Evolutionary conservation across 2,113 vertebrate genomes (phyloP).

Genomic region (Silurus asotus): DNA sequence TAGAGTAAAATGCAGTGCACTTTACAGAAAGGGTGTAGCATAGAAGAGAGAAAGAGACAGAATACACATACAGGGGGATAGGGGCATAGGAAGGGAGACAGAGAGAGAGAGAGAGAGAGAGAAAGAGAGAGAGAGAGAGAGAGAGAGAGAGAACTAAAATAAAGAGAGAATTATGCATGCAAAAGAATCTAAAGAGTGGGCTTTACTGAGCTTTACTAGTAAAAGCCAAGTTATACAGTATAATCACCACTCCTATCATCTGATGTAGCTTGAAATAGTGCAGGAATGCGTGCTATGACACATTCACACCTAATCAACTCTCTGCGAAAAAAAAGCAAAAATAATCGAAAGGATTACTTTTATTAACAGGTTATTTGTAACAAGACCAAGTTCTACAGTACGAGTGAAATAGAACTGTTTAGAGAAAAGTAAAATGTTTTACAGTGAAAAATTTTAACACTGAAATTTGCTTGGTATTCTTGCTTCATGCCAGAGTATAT

Average conservation of each 20-base stretch:
- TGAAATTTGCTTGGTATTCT: not conserved
- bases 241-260: not conserved
- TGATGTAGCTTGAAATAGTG: not conserved
- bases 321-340: not conserved
- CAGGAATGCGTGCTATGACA: slow-evolving; percentile 23
- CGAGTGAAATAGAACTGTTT: not conserved
- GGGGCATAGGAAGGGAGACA: not conserved
- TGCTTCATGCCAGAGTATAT: not conserved
- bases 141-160: slow-evolving; percentile 6
- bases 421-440: not conserved
- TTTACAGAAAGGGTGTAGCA: slow-evolving; percentile 43
- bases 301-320: not conserved
- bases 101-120: not conserved
- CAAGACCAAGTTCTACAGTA: not conserved
- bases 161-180: slow-evolving; percentile 6
- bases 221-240: not conserved
- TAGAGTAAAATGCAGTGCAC: slow-evolving; percentile 43
- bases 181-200: slow-evolving; percentile 9
- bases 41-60: slow-evolving; percentile 1
- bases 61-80: not conserved
- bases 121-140: not conserved
- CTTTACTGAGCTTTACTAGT: slow-evolving; percentile 5
- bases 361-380: not conserved
- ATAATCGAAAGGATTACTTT: not conserved
- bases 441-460: not conserved